These are phyloP conservation scores for Cheilinus undulatus DNA, from an alignment of 2,113 vertebrate genomes.

Conservation along the genomic window DNA sequence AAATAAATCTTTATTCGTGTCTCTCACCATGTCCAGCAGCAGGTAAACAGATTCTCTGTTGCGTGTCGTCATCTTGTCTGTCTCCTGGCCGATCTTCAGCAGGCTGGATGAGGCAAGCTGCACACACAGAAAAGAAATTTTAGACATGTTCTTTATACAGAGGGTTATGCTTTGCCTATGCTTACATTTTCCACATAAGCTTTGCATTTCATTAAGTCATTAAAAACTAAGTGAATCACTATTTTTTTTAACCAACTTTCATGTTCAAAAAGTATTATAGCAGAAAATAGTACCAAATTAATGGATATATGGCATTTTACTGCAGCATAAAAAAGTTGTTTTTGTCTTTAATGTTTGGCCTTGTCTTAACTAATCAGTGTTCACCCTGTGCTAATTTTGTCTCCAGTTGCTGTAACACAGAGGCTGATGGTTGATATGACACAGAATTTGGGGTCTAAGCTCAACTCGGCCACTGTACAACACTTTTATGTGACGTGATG, in stretches of 20 bases:
- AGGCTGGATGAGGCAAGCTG: slow-evolving; percentile 98
- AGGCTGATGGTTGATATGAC: too few species aligned
- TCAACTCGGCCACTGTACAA: not conserved
- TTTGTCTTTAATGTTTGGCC: too few species aligned
- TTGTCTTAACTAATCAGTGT: too few species aligned
- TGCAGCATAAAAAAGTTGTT: fast-evolving
- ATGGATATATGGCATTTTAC: not conserved
- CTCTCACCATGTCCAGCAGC: slow-evolving; percentile 96
- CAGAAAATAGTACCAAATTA: not conserved
- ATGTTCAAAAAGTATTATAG: too few species aligned
- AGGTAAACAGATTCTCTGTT: slow-evolving; percentile 98
- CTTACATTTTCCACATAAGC: not conserved
- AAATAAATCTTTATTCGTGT: not conserved
- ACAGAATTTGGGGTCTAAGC: too few species aligned
- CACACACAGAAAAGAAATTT: slow-evolving; percentile 19
- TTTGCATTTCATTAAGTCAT: not conserved
- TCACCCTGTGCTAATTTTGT: too few species aligned
- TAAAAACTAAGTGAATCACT: not conserved
- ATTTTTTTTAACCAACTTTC: too few species aligned
- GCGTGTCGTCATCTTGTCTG: slow-evolving; percentile 97
- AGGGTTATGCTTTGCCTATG: not conserved
- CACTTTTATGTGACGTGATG: not conserved
- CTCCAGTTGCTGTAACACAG: too few species aligned
- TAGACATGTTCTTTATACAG: too few species aligned
- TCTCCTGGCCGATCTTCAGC: slow-evolving; percentile 98